A percentile compares a stretch with the other conserved stretches of the same genome.
phyloP scores from a whole-genome alignment of 2,113 vertebrate species.

The Panthera tigris region DNA sequence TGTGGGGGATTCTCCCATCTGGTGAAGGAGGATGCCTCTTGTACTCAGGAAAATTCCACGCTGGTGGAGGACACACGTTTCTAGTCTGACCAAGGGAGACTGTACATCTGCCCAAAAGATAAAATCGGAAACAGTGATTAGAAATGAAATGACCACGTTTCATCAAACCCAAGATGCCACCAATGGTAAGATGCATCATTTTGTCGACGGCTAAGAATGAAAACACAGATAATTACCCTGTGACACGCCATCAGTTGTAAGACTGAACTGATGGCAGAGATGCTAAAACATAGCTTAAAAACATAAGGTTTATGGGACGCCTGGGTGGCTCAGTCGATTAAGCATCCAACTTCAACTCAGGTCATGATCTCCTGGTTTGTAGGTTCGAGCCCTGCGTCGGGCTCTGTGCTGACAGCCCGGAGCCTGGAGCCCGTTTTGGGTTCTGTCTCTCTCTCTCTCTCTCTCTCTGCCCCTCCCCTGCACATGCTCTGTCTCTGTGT shows the following conservation, averaged over 20 bases:
- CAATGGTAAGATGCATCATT: not conserved
- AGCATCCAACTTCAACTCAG: too few relatives aligned
- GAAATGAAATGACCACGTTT: not conserved
- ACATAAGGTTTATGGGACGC: not conserved
- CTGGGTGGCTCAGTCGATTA: too few relatives aligned
- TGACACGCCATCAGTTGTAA: not conserved
- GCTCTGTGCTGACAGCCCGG: too few relatives aligned
- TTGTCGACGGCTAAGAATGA: not conserved
- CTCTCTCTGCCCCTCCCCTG: too few relatives aligned
- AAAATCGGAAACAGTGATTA: not conserved
- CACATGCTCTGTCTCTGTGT: too few relatives aligned
- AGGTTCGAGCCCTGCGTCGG: rapidly evolving
- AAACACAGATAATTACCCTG: not conserved
- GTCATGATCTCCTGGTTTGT: too few relatives aligned
- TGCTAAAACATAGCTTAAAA: not conserved
- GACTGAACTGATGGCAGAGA: not conserved
- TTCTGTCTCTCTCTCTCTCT: too few relatives aligned
- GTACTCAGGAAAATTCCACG: not conserved
- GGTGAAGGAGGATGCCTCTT: not conserved
- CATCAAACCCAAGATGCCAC: not conserved
- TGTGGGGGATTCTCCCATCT: not conserved
- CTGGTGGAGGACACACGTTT: too few relatives aligned
- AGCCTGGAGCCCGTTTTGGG: too few relatives aligned
- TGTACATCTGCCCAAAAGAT: not conserved
- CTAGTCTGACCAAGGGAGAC: not conserved